These are phyloP conservation scores for Cardiocondyla obscurior DNA, from an alignment of 1,140 invertebrate species.

Conservation along the genomic window DNA sequence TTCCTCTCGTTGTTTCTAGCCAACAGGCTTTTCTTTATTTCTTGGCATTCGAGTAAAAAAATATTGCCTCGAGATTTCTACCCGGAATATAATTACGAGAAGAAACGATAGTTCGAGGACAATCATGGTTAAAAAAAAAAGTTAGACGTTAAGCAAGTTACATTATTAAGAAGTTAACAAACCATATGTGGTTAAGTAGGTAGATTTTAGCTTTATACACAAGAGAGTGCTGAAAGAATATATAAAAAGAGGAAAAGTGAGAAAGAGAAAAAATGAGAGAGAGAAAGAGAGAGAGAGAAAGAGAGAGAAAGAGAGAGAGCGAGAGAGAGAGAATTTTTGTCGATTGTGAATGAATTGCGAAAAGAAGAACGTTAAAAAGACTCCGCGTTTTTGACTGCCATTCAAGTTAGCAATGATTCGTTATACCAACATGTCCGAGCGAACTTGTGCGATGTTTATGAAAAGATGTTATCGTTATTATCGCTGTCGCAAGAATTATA, in stretches of 20 bases:
- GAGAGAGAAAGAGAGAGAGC: constrained; percentile 52
- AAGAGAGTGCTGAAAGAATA: constrained; percentile 57
- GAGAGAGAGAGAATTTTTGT: constrained; percentile 28
- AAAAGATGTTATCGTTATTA: constrained; percentile 34
- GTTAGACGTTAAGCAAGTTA: constrained; percentile 60
- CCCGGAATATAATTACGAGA: background rate
- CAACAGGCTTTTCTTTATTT: background rate
- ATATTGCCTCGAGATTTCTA: background rate
- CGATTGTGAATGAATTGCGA: constrained; percentile 46
- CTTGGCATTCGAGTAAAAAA: background rate
- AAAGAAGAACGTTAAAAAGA: constrained; percentile 36
- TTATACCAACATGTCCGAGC: constrained; percentile 67
- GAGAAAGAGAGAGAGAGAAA: background rate
- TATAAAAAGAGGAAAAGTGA: constrained; percentile 33
- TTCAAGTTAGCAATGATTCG: constrained; percentile 61
- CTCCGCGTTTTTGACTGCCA: constrained; percentile 68
- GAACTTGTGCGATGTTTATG: constrained; percentile 75
- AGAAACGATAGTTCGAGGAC: constrained; percentile 27
- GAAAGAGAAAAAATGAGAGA: constrained; percentile 21
- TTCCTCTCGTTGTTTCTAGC: background rate
- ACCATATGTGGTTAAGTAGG: constrained; percentile 62
- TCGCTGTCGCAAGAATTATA: constrained; percentile 35
- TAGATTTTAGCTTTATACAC: constrained; percentile 79
- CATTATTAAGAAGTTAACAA: constrained; percentile 29
- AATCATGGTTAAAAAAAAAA: constrained; percentile 56